Base-by-base conservation (phyloP, 2,797 vertebrate species). In the Silurus lanzhouensis region DNA sequence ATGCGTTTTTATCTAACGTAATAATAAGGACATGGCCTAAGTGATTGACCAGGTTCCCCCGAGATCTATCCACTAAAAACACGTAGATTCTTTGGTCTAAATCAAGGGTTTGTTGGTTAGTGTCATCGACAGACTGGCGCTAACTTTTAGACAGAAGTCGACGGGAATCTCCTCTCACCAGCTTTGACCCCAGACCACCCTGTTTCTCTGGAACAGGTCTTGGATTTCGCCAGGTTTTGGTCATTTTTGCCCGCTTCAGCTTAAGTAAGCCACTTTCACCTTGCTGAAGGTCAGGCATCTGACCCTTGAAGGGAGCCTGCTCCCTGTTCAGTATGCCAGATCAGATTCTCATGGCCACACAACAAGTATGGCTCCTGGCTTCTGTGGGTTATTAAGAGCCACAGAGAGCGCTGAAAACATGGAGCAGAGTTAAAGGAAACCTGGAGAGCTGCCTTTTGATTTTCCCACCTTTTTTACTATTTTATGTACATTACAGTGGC, bases 201-300 rank as follows among this genome's bases (percentile, higher is more conserved):
- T 90, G 90, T 87, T 89, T 85, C 60, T 61, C 83, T 75, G 71
- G 89, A 91, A 92, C 94, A 92, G 92, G 88, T 83, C 48, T 90
- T 85, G 87, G 91, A 86, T 75, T 93, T 92, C 88, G 70, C 89
- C 89, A 90, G 90, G 90, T 93, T 94, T 90, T 89, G 90, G 82
- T 90, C 88, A 92, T 93, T 93, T 89, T 89, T 91, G n/a, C 20
- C 88, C 87, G 91, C 92, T 89, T 93, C 89, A 87, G 60, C 86
- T 67, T 87, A 75, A 87, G 91, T 88, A 86, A 90, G 68, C 60
- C 81, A 90, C 88, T 93, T 92, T 93, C 90, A 86, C 86, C 84
- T 61, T 7, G 83, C 83, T 87, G 84, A 76, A 77, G 87, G 87
- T 90, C 87, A 86, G 91, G 91, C 92, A 93, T 90, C 89, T 93